Evolutionary conservation across 92 coral and sea anemone genomes (phyloP).

Genomic region (Umimayanthus kanabou): DNA sequence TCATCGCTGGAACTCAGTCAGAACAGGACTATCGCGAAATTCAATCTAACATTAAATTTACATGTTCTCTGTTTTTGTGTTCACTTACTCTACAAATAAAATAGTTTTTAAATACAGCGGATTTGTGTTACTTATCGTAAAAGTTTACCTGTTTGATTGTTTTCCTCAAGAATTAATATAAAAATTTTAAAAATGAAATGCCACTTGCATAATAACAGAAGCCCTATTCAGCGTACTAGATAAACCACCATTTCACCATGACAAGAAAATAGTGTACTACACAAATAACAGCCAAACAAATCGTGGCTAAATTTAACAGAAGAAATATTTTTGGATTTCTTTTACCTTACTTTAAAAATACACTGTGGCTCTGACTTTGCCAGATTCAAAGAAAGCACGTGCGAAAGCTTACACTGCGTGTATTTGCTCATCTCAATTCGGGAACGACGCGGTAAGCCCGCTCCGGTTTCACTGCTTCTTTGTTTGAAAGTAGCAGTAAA

Average conservation of each 20-base stretch:
- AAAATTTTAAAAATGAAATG: not conserved
- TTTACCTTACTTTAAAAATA: not conserved
- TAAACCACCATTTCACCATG: not conserved
- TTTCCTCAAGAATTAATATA: not conserved
- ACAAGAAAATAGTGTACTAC: not conserved
- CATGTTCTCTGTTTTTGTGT: not conserved
- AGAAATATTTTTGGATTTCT: not conserved
- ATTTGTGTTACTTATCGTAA: not conserved
- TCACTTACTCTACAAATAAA: not conserved
- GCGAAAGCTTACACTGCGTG: not conserved
- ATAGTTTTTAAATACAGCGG: constrained; percentile 7
- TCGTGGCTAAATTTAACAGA: not conserved
- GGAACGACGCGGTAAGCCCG: not conserved
- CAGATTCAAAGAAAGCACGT: not conserved
- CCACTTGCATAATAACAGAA: not conserved
- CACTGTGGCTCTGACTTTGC: not conserved
- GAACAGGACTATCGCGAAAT: not conserved
- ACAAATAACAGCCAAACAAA: not conserved
- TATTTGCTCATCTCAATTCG: not conserved
- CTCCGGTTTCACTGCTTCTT: not conserved
- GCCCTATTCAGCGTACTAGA: not conserved
- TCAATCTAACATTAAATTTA: not conserved
- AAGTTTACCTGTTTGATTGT: constrained; percentile 10
- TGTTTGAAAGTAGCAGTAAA: not conserved
- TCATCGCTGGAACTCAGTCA: not conserved